Evolutionary conservation across 2,797 vertebrate species (phyloP), one percentile per base, ranked within the genome.

Genomic region (Helicolenus hilgendorfi): DNA sequence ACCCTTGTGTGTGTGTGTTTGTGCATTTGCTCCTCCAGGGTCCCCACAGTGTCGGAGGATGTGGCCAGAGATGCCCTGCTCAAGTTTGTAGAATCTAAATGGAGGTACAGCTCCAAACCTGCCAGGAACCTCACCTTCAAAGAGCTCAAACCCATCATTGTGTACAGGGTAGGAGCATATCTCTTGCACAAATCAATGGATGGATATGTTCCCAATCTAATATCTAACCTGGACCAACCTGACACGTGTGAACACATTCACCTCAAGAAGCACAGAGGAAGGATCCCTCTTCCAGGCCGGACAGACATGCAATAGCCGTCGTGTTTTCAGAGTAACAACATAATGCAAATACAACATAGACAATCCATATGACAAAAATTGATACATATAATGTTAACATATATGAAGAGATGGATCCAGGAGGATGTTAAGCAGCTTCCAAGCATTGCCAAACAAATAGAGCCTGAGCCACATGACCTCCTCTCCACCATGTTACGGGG

Each of bases 51-150:
- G 59, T 98, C 98, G 0, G 98, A 98, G 88, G 97, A 97, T 0
- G 87, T 88, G 60, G 98, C 98, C 35, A 93, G 98, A 31, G 96
- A 96, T 0, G 98, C 98, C 24, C 94, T 98, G 10, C 93, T 98
- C n/a, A 94, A 94, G 90, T 98, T 98, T 18, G 96, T 97, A 56
- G 94, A 94, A 53, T 97, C 96, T 1, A 98, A 97, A n/a, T 98
- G 98, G 97, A 97, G 84, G 20, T 98, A 98, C 11, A 97, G 98
- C 90, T 95, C 96, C 15, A 93, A 96, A 33, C 98, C 97, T 0
- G 98, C 97, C 0, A 92, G 96, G 4, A 95, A 97, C 88, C 93
- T 98, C 0, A 63, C 94, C 77, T 98, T 98, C 94, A 97, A 75
- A 56, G 94, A 98, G 29, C 92, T 98, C 75, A 92, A 74, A 64